phyloP scores from a whole-genome alignment of 1,140 invertebrate species.

The Drosophila ambigua region DNA sequence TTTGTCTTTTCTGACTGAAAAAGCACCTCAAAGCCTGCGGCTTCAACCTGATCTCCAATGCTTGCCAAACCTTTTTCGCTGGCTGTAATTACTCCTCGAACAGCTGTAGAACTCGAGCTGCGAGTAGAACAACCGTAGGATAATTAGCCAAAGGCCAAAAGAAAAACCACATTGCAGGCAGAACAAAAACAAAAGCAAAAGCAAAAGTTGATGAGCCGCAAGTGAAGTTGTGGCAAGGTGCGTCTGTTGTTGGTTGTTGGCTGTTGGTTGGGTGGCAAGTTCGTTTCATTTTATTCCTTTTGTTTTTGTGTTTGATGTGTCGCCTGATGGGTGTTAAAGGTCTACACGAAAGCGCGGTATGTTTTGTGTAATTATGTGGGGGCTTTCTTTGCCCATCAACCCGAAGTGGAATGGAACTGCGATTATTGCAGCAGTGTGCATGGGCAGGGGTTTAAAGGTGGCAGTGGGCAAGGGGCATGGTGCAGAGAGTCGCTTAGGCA shows the following conservation, averaged over 20 bases:
- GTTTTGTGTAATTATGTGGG: slow-evolving; percentile 33
- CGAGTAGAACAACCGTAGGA: neutral
- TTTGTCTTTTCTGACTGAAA: too few species aligned
- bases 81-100: neutral
- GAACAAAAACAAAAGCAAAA: slow-evolving; percentile 48
- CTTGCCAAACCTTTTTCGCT: neutral
- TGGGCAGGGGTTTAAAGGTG: too few species aligned
- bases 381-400: slow-evolving; percentile 42
- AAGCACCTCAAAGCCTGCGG: too few species aligned
- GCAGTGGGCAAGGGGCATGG: too few species aligned
- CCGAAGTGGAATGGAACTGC: neutral
- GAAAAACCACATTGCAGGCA: slow-evolving; percentile 18
- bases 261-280: neutral
- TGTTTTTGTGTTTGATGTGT: neutral
- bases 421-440: too few species aligned
- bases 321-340: slow-evolving; percentile 49
- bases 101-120: too few species aligned
- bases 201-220: slow-evolving; percentile 63
- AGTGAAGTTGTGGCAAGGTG: slow-evolving; percentile 21
- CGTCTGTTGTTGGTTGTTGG: neutral
- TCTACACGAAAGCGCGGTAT: slow-evolving; percentile 16
- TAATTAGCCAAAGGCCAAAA: slow-evolving; percentile 18
- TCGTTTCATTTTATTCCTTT: slow-evolving; percentile 21
- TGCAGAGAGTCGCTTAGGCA: too few species aligned
- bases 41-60: too few species aligned